Conservation (phyloP, 2,888 invertebrate species). For the Ormyrus thymus region DNA sequence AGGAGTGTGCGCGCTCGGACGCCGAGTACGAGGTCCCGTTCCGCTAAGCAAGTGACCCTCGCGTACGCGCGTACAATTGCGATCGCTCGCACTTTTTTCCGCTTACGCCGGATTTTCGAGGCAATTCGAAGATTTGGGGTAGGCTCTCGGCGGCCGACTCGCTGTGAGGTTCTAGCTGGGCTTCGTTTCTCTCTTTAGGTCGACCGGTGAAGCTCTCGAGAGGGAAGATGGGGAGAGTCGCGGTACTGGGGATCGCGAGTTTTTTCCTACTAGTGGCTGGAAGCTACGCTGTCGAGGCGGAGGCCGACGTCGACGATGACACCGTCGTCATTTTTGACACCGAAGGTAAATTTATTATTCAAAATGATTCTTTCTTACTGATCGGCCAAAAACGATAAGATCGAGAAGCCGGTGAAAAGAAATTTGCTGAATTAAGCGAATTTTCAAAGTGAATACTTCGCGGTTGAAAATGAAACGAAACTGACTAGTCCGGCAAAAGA, state of each 20-base stretch:
- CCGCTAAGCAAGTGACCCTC: slow-evolving; percentile 7
- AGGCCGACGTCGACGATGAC: slow-evolving; percentile 55
- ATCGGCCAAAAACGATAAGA: too few relatives aligned
- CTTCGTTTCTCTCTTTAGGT: background rate
- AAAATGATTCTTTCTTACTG: background rate
- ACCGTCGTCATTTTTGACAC: slow-evolving; percentile 56
- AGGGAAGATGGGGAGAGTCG: slow-evolving; percentile 41
- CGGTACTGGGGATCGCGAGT: slow-evolving; percentile 50
- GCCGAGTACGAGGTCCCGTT: slow-evolving; percentile 49
- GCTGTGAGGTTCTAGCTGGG: too few relatives aligned
- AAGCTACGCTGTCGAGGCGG: slow-evolving; percentile 31
- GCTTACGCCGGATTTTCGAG: background rate
- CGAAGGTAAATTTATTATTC: slow-evolving; percentile 66
- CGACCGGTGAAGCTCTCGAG: background rate
- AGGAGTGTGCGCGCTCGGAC: slow-evolving; percentile 49
- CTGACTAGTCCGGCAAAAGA: too few relatives aligned
- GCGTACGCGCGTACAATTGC: background rate
- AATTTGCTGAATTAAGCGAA: too few relatives aligned
- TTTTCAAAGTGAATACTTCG: too few relatives aligned
- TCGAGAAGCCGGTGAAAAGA: too few relatives aligned
- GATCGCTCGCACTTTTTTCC: background rate
- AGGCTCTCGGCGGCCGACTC: too few relatives aligned
- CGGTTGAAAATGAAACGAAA: too few relatives aligned
- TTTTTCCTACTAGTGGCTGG: slow-evolving; percentile 48
- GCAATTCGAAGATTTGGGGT: slow-evolving; percentile 4